phyloP scores from a whole-genome alignment of 2,797 vertebrate species.

The Nyctibius grandis region DNA sequence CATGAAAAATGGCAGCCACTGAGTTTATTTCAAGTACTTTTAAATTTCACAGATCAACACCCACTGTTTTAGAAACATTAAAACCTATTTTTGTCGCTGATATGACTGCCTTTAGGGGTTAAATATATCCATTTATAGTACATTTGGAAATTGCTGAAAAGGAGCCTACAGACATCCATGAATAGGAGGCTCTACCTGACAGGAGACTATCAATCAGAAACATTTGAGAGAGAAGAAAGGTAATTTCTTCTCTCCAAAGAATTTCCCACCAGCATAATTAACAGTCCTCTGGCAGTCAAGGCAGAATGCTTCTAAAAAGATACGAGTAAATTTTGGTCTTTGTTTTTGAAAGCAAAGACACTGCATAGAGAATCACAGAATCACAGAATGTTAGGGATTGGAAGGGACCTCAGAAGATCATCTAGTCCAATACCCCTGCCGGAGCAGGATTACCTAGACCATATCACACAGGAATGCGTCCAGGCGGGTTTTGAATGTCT shows the following conservation, averaged over 20 bases:
- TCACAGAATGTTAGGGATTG: too few species aligned
- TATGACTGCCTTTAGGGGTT: neutral
- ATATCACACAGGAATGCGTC: too few species aligned
- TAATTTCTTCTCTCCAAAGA: neutral
- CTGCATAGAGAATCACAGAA: too few species aligned
- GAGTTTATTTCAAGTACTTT: neutral
- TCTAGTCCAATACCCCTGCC: too few species aligned
- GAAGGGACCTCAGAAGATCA: too few species aligned
- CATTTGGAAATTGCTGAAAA: neutral
- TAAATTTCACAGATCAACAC: neutral
- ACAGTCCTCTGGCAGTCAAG: neutral
- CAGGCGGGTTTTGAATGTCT: too few species aligned
- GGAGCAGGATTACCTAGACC: too few species aligned
- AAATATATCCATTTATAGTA: neutral
- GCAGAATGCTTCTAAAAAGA: neutral
- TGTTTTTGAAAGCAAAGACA: neutral
- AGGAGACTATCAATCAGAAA: neutral
- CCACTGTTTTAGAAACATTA: neutral
- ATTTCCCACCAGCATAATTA: neutral
- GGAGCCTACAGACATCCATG: neutral
- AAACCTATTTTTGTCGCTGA: neutral
- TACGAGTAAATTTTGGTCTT: neutral
- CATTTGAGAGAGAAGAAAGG: neutral
- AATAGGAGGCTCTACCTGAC: neutral
- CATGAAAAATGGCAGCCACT: neutral